These are phyloP conservation scores for Argyresthia albistria DNA, from an alignment of 2,888 invertebrate genomes.

Conservation along the genomic window DNA sequence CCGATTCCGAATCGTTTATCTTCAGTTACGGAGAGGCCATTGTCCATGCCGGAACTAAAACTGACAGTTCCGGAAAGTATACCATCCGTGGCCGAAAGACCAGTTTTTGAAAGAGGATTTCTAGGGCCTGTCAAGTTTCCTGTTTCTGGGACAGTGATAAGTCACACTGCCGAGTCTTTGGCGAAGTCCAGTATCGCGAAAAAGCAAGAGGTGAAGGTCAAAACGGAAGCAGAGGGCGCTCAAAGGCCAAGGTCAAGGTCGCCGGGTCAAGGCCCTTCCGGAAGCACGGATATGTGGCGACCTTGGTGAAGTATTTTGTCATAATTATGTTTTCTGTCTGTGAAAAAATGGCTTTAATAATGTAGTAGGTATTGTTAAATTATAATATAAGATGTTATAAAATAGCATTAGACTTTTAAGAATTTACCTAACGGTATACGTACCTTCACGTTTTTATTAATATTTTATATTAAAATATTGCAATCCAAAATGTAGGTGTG, in stretches of 20 bases:
- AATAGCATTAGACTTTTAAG: constrained; percentile 10
- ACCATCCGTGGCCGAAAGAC: constrained; percentile 29
- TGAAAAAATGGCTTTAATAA: constrained; percentile 30
- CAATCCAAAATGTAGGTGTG: neutral
- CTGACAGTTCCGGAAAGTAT: constrained; percentile 46
- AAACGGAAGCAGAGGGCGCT: constrained; percentile 29
- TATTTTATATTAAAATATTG: neutral
- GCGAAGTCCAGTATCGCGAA: constrained; percentile 28
- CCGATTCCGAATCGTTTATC: neutral
- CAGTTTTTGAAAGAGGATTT: constrained; percentile 11
- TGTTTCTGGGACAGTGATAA: constrained; percentile 45
- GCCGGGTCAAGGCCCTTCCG: constrained; percentile 43
- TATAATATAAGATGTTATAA: neutral
- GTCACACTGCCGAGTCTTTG: constrained; percentile 55
- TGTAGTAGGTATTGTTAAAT: no score
- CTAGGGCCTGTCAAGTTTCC: neutral
- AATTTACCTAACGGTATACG: constrained; percentile 44
- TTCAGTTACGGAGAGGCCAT: neutral
- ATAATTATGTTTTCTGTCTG: neutral
- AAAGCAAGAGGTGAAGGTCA: constrained; percentile 10
- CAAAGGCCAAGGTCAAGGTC: constrained; percentile 40
- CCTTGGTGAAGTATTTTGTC: constrained; percentile 40
- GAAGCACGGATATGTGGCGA: constrained; percentile 54
- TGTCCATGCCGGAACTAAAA: constrained; percentile 22
- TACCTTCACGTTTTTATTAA: neutral